Base-by-base conservation (phyloP, 2,888 invertebrate genomes). In the Schizotus pectinicornis region DNA sequence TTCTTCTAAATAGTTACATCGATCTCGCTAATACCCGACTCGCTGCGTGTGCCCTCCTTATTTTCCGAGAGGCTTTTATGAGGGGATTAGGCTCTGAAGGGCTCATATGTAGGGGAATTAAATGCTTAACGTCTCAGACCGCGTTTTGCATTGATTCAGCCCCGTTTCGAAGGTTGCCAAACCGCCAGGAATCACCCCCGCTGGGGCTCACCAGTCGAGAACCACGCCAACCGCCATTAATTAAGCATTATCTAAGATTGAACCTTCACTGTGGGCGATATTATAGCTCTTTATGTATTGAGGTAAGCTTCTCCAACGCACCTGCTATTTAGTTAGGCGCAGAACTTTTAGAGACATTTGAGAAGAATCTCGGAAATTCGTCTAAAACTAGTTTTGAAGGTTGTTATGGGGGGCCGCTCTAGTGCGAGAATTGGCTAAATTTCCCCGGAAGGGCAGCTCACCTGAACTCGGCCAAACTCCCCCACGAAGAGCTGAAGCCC, bases 401-500 rank as follows among this genome's bases (percentile, higher is more conserved):
- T n/a, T n/a, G n/a, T n/a, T n/a, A n/a, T n/a, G n/a, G n/a, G n/a
- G n/a, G n/a, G n/a, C n/a, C n/a, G n/a, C n/a, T n/a, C n/a, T n/a
- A n/a, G n/a, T n/a, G n/a, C n/a, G n/a, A n/a, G n/a, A n/a, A n/a
- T n/a, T n/a, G 22, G 22, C 22, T 22, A 5, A 22, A 22, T 22
- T 22, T 22, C 3, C 5, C 2, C 3, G 22, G 5, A 22, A 22
- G 52, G 22, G 22, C 9, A 34, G 41, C 70, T 70, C 64, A 86
- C 87, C 87, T 85, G 69, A 88, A 87, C 70, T 87, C 86, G 1
- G 87, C 87, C 31, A 83, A 80, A 41, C 84, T 84, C 1, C 87
- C 86, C 86, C 87, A 87, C 3, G 84, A 76, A 0, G 87, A 86
- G 11, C 86, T 84, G 70, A 88, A 87, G 1, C 87, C 87, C 7